These are phyloP conservation scores for Elachura formosa DNA, from an alignment of 2,113 vertebrate genomes.

Conservation along the genomic window DNA sequence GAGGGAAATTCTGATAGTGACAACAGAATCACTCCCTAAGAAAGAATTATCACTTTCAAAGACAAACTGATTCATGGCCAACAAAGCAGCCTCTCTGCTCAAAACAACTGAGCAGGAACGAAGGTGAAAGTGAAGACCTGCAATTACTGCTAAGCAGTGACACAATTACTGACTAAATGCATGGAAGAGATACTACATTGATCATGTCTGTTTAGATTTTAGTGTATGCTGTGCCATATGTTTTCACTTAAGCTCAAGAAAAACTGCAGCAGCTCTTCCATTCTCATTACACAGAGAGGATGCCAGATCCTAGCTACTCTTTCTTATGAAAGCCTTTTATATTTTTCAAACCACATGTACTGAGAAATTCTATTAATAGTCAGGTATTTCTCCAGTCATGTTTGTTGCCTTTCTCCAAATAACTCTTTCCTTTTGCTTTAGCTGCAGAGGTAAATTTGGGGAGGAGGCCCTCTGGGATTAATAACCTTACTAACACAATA, in stretches of 20 bases:
- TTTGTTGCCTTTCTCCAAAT: conserved; percentile 36
- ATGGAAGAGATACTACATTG: neutral
- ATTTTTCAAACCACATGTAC: conserved; percentile 23
- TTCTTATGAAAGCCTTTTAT: conserved; percentile 23
- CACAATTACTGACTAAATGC: neutral
- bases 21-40: neutral
- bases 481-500: conserved; percentile 10
- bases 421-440: conserved; percentile 42
- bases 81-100: neutral
- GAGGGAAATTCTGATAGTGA: neutral
- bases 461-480: conserved; percentile 25
- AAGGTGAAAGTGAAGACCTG: neutral
- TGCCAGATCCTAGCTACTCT: conserved; percentile 29
- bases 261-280: neutral
- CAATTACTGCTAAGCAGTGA: neutral
- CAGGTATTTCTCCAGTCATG: conserved; percentile 32
- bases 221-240: neutral
- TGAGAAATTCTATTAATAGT: conserved; percentile 57
- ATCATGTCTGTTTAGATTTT: neutral
- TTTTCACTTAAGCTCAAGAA: neutral
- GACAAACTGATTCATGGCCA: neutral
- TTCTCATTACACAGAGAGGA: neutral
- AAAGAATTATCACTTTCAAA: neutral
- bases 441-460: conserved; percentile 41
- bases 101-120: neutral